A percentile compares a stretch with the other conserved stretches of the same genome.
These are phyloP conservation scores for Merluccius polli DNA, from an alignment of 2,797 vertebrate genomes.

Conservation along the genomic window DNA sequence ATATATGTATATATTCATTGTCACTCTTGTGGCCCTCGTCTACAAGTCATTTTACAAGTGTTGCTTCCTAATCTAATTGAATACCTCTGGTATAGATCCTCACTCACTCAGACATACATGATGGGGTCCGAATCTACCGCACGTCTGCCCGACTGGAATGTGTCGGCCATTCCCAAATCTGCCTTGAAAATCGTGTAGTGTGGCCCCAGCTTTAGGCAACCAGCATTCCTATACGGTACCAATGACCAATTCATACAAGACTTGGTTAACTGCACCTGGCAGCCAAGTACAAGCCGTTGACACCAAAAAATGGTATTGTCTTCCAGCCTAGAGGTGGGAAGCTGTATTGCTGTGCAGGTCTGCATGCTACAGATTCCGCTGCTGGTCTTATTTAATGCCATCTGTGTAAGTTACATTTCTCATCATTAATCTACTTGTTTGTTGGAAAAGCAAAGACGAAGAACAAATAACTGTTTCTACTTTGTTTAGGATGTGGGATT, in stretches of 20 bases:
- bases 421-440: conserved; percentile 12
- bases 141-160: too few species aligned
- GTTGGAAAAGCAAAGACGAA: conserved; percentile 1
- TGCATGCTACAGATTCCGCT: conserved; percentile 94
- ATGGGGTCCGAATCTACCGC: too few species aligned
- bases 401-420: conserved; percentile 77
- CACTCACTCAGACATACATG: too few species aligned
- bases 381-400: conserved; percentile 82
- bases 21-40: too few species aligned
- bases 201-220: too few species aligned
- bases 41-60: too few species aligned
- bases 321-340: conserved; percentile 84
- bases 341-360: conserved; percentile 87
- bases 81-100: too few species aligned
- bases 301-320: background rate
- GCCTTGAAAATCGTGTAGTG: too few species aligned
- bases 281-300: background rate
- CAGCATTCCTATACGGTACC: background rate
- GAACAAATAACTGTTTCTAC: conserved; percentile 1
- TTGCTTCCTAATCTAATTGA: too few species aligned
- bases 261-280: background rate
- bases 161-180: too few species aligned
- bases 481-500: conserved; percentile 77
- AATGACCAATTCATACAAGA: background rate
- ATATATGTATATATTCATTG: too few species aligned